Percentiles rank a stretch among this genome's conserved stretches.
Conservation (phyloP, 2,797 vertebrate genomes). For the Sphenopsis melanotis region DNA sequence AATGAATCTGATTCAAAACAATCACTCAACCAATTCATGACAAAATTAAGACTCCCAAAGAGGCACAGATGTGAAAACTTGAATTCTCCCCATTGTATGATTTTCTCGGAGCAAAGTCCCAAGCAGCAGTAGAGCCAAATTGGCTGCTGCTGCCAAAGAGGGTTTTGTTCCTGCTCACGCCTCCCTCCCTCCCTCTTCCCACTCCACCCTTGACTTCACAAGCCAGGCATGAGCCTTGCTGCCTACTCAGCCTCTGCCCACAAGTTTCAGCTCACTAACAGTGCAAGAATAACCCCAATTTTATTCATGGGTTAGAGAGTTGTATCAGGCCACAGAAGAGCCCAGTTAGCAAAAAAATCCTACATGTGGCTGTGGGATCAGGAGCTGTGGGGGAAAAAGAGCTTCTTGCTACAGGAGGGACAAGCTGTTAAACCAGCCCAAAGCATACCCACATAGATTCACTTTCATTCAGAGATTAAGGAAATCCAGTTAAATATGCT, state of each 20-base stretch:
- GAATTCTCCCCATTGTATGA: not conserved
- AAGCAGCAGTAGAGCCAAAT: not conserved
- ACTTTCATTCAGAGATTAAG: not conserved
- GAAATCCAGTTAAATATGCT: not conserved
- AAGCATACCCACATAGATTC: not conserved
- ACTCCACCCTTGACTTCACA: not conserved
- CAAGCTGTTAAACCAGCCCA: not conserved
- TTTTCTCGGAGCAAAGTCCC: not conserved
- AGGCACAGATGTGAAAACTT: not conserved
- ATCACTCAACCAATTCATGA: not conserved
- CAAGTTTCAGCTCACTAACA: not conserved
- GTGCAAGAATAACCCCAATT: not conserved
- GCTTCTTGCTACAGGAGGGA: not conserved
- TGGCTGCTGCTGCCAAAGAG: not conserved
- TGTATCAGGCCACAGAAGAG: not conserved
- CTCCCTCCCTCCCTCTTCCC: not conserved
- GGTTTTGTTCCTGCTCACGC: not conserved
- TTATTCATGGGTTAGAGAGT: not conserved
- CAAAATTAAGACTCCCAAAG: not conserved
- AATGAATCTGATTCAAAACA: not conserved
- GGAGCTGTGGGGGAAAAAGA: not conserved
- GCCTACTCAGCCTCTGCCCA: not conserved
- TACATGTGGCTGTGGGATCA: rapidly evolving
- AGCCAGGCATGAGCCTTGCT: not conserved
- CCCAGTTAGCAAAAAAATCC: not conserved